These are phyloP conservation scores for Caenorhabditis angaria DNA, from an alignment of 2,888 invertebrate species.

Conservation along the genomic window DNA sequence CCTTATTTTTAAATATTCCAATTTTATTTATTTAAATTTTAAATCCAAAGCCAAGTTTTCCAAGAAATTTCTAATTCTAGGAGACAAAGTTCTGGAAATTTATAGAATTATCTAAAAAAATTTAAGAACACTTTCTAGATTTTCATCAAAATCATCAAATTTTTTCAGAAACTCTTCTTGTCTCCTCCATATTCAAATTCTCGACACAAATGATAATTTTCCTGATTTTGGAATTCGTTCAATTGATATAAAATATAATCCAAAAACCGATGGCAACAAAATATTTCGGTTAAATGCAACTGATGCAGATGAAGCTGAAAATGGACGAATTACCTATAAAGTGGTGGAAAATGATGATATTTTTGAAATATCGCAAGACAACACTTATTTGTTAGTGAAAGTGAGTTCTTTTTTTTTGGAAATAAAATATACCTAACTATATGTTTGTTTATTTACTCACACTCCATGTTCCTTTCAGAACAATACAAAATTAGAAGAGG, in stretches of 20 bases:
- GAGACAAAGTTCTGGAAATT: neutral
- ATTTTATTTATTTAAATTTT: neutral
- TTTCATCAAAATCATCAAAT: too few species aligned
- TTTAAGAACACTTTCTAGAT: neutral
- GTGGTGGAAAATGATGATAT: slow-evolving; percentile 80
- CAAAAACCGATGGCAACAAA: too few species aligned
- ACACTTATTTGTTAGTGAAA: too few species aligned
- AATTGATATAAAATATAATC: slow-evolving; percentile 50
- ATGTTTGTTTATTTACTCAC: slow-evolving; percentile 7
- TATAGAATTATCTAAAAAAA: neutral
- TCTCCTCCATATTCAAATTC: slow-evolving; percentile 81
- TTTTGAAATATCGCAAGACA: slow-evolving; percentile 80
- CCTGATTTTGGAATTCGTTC: slow-evolving; percentile 82
- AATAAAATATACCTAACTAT: slow-evolving; percentile 3
- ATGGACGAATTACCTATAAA: slow-evolving; percentile 85
- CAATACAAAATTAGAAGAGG: slow-evolving; percentile 10
- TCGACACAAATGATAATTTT: slow-evolving; percentile 85
- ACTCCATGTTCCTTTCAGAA: slow-evolving; percentile 16
- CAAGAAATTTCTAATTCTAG: neutral
- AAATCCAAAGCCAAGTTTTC: neutral
- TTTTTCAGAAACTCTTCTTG: slow-evolving; percentile 81
- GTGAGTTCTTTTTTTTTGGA: too few species aligned
- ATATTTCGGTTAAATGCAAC: slow-evolving; percentile 80
- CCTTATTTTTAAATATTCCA: neutral
- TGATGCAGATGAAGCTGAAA: slow-evolving; percentile 85